phyloP scores from a whole-genome alignment of 2,113 vertebrate genomes.

The Lipophrys pholis region DNA sequence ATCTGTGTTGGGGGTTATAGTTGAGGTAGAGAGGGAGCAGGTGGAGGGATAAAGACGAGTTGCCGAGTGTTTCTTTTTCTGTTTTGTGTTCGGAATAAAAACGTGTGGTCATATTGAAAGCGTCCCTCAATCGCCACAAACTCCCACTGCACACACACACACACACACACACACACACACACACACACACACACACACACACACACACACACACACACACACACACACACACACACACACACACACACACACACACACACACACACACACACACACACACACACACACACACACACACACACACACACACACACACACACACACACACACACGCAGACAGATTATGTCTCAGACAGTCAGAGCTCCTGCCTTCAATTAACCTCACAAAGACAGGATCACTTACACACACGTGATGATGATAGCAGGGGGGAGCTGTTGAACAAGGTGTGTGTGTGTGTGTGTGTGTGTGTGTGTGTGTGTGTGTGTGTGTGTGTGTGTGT shows the following conservation, averaged over 20 bases:
- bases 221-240: constrained; percentile 16
- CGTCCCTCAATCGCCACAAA: constrained; percentile 14
- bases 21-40: constrained; percentile 65
- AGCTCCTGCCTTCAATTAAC: constrained; percentile 82
- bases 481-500: too few species aligned
- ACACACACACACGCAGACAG: constrained; percentile 42
- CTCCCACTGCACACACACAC: not conserved
- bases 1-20: constrained; percentile 58
- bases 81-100: constrained; percentile 35
- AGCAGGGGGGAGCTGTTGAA: constrained; percentile 44
- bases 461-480: too few species aligned
- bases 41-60: constrained; percentile 62
- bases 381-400: constrained; percentile 80
- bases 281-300: constrained; percentile 12
- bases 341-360: constrained; percentile 78
- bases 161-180: constrained; percentile 19
- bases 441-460: too few species aligned
- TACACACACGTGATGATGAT: constrained; percentile 62
- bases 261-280: constrained; percentile 14
- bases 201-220: constrained; percentile 53
- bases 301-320: constrained; percentile 8
- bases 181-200: not conserved
- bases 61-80: constrained; percentile 44
- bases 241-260: constrained; percentile 1
- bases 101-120: constrained; percentile 65